Conservation (phyloP, 2,888 invertebrate species). For the Lomographa bimaculata region DNA sequence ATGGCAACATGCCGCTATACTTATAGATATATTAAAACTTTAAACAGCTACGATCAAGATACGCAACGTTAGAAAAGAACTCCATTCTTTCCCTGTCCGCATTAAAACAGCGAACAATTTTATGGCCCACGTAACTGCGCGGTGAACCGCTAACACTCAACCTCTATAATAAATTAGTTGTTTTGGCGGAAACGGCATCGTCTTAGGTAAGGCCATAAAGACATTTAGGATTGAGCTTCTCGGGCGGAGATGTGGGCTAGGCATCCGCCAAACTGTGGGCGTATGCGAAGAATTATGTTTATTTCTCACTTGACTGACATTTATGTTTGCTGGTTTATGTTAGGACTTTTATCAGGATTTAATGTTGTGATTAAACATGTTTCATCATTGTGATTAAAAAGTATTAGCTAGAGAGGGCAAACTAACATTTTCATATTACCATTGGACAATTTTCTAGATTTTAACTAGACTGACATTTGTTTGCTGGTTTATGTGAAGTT, state of each 20-base stretch:
- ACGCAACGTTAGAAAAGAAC: conserved; percentile 9
- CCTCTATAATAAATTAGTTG: conserved; percentile 60
- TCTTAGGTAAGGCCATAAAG: conserved; percentile 58
- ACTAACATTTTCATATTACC: no score
- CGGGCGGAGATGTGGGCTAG: conserved; percentile 24
- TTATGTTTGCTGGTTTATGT: not conserved
- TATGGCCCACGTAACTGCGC: conserved; percentile 43
- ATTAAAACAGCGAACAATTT: conserved; percentile 36
- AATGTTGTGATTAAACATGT: no score
- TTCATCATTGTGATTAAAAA: no score
- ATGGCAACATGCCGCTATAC: no score
- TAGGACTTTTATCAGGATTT: no score
- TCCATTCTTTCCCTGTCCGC: conserved; percentile 15
- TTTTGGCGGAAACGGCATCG: conserved; percentile 56
- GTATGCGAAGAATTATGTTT: conserved; percentile 15
- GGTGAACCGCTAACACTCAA: conserved; percentile 44
- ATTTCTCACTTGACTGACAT: conserved; percentile 1
- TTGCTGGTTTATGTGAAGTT: no score
- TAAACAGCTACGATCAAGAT: no score
- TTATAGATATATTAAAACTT: no score
- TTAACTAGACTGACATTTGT: no score
- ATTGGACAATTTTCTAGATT: no score
- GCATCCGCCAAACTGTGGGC: conserved; percentile 16
- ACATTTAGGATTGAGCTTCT: conserved; percentile 61
- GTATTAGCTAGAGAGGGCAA: no score